phyloP scores from a whole-genome alignment of 2,888 invertebrate species.

The Eupsilia transversa region DNA sequence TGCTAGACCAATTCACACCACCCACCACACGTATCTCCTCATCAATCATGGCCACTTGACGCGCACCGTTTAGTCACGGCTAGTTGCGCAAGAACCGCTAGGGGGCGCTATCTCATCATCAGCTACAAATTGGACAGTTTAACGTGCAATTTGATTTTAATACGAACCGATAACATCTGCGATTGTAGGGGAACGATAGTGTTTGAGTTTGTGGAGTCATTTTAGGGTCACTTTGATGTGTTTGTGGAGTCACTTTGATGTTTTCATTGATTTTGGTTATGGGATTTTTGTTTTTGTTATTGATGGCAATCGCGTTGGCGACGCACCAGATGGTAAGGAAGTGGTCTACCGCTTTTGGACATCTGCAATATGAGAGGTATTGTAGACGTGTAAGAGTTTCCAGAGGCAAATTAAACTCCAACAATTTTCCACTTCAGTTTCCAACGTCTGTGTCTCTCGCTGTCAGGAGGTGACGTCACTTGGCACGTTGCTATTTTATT shows the following conservation, averaged over 20 bases:
- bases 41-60: constrained; percentile 55
- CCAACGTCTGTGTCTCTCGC: too few species aligned
- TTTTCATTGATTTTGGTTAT: constrained; percentile 24
- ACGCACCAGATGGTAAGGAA: background rate
- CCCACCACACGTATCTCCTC: constrained; percentile 16
- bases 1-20: constrained; percentile 37
- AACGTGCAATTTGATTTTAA: constrained; percentile 61
- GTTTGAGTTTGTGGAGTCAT: constrained; percentile 38
- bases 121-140: constrained; percentile 57
- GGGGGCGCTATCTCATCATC: constrained; percentile 66
- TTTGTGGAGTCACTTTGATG: constrained; percentile 50
- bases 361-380: background rate
- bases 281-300: background rate
- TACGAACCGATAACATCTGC: constrained; percentile 52
- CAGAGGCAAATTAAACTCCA: too few species aligned
- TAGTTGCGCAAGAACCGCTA: constrained; percentile 55
- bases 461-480: too few species aligned
- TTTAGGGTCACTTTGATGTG: constrained; percentile 51
- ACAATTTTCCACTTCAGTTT: too few species aligned
- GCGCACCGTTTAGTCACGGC: constrained; percentile 70
- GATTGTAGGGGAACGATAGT: constrained; percentile 43
- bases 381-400: too few species aligned
- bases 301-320: too few species aligned
- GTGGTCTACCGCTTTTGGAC: background rate
- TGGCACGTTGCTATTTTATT: too few species aligned